Base-by-base conservation (phyloP, 2,888 invertebrate genomes). In the Chironomus riparius region DNA sequence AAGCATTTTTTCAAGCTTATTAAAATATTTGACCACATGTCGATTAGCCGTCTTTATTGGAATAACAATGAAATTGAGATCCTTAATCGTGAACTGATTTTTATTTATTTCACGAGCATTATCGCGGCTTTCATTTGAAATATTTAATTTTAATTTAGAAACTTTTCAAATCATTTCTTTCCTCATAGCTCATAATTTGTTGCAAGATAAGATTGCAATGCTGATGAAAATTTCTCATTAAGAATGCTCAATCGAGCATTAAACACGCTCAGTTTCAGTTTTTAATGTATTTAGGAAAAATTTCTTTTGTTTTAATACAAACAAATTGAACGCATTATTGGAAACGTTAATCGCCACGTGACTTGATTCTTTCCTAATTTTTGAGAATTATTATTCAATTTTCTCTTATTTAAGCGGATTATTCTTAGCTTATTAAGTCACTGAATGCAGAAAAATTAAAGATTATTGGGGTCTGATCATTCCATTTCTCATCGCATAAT, bases 51-150 rank as follows among this genome's bases (percentile, higher is more conserved):
- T 38, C 70, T 15, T 18, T n/a, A 47, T 15, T 70, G 71, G 24
- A 70, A 50, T 50, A 24, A 50, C 18, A 65, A 65, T 65, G 65
- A 65, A 65, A 21, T 50, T 18, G 22, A 73, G 61, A 73, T 73
- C 72, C 61, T 73, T 73, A 38, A 50, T 62, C 61, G 61, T 48
- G 47, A 15, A 50, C 21, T 22, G 24, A 18, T 73, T 70, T 70
- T 48, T 24, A 68, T 68, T 68, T n/a, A 5, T 28, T 38, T 69
- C 69, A 62, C 47, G 72, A 71, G 24, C 24, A 65, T 22, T 18
- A 24, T 24, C 15, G 15, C 3, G 21, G 12, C 24, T 65, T 56
- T 13, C 24, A 24, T 56, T 22, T 15, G 24, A 61, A 61, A 22
- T 56, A 48, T 56, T 24, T 61, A 15, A 15, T n/a, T n/a, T n/a